Evolutionary conservation across 92 coral and sea anemone species (phyloP).

Genomic region (Heteractis magnifica): DNA sequence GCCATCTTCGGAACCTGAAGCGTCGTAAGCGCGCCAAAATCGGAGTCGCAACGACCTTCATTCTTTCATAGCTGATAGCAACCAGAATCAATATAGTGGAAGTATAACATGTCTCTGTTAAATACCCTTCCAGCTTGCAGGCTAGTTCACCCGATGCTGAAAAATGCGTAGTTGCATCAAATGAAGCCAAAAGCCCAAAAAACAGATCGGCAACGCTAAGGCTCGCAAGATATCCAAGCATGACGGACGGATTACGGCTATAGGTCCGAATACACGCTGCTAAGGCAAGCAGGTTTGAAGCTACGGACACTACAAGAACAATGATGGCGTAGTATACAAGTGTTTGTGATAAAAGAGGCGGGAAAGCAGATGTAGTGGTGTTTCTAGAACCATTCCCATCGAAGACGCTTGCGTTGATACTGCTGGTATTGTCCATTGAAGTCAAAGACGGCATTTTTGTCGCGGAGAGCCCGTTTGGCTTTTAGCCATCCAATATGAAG

Average conservation of each 20-base stretch:
- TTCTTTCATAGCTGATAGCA: slow-evolving; percentile 56
- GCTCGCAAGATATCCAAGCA: slow-evolving; percentile 53
- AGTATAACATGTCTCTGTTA: slow-evolving; percentile 49
- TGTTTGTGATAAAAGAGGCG: slow-evolving; percentile 1
- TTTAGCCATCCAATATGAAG: not conserved
- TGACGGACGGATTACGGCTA: slow-evolving; percentile 39
- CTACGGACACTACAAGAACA: slow-evolving; percentile 18
- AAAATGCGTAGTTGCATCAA: slow-evolving; percentile 32
- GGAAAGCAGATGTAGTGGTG: not conserved
- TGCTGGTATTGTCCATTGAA: not conserved
- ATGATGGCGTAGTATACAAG: slow-evolving; percentile 15
- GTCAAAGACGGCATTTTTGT: not conserved
- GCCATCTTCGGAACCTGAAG: slow-evolving; percentile 39
- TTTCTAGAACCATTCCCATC: not conserved
- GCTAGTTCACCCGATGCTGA: slow-evolving; percentile 28
- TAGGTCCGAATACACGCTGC: slow-evolving; percentile 45
- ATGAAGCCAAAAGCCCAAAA: slow-evolving; percentile 36
- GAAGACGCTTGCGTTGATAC: not conserved
- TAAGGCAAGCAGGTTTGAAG: slow-evolving; percentile 34
- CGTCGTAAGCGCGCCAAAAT: slow-evolving; percentile 46
- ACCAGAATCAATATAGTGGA: slow-evolving; percentile 45
- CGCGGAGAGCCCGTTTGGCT: not conserved
- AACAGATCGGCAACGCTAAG: slow-evolving; percentile 49
- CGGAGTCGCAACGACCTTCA: slow-evolving; percentile 43
- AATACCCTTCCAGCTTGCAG: slow-evolving; percentile 55